Base-by-base conservation (phyloP, 2,113 vertebrate species). In the Sinocyclocheilus grahami region DNA sequence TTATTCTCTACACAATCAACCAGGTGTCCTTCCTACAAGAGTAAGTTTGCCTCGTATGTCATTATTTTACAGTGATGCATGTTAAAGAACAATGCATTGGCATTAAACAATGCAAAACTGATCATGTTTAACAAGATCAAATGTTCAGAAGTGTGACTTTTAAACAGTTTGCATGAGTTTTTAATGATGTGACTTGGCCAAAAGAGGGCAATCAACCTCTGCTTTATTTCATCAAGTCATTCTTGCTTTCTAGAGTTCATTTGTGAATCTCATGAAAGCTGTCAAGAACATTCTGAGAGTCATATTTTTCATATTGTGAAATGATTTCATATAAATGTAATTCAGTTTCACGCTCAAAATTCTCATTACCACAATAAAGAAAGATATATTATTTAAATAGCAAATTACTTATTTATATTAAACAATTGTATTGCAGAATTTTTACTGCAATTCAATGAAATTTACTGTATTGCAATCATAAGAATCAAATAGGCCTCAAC, bases 1-100 rank as follows among this genome's bases (percentile, higher is more conserved):
- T 93, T 1, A 60, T 96, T 78, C 93, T 95, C 83, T 96, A 94
- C 58, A 65, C 88, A 22, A 87, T 96, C 90, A 97, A 95, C 90
- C 89, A 91, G 0, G 69, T 91, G 37, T 91, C 95, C 0, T 87
- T 88, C 30, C 76, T 96, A 76, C 96, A 96, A 72, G 94, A 96
- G 97, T 98, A 93, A 96, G 97, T 97, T 77, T 10, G 6, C 16
- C 5, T 18, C n/a, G 82, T 48, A 24, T 30, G 5, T 10, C 20
- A 46, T 39, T 13, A 4, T 58, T 33, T 8, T 10, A n/a, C 0
- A 16, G 12, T 51, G 9, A 10, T 30, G 27, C 22, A 42, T 12
- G 3, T 22, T 42, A 5, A 22, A 10, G 18, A 42, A 2, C 1
- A 37, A 30, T 18, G 37, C 71, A 22, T 22, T 74, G 4, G 11